A percentile compares a stretch with the other conserved stretches of the same genome.
Conservation (phyloP, 1,140 invertebrate genomes). For the Rhopalosiphum maidis region DNA sequence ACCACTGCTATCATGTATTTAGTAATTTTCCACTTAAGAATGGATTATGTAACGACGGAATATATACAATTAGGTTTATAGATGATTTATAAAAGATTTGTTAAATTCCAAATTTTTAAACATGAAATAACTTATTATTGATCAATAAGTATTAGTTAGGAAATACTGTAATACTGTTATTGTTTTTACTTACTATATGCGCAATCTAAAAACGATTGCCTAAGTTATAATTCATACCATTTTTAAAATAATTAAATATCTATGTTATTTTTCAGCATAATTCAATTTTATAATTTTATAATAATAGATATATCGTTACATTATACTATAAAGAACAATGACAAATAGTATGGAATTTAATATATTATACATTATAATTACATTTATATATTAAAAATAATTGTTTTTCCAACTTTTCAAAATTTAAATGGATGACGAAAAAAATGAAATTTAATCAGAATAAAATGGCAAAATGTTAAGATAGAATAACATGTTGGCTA, state of each 20-base stretch:
- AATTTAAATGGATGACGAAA: background rate
- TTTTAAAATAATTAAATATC: background rate
- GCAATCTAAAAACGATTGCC: background rate
- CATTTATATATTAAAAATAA: background rate
- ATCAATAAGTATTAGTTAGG: background rate
- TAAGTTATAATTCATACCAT: background rate
- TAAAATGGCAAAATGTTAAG: background rate
- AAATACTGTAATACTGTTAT: background rate
- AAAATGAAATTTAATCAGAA: background rate
- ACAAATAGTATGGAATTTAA: background rate
- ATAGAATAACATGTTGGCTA: background rate
- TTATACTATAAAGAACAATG: background rate
- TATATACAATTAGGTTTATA: background rate
- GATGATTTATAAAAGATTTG: background rate
- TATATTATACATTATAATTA: background rate
- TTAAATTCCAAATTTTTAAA: background rate
- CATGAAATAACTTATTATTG: background rate
- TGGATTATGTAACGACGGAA: background rate
- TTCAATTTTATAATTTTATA: too few relatives aligned
- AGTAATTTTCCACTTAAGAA: background rate
- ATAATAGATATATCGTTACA: background rate
- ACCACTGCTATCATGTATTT: background rate
- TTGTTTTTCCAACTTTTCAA: background rate
- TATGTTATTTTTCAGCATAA: too few relatives aligned
- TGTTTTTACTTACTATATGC: background rate